Conservation (phyloP, 2,113 vertebrate genomes). For the Callopanchax toddi region DNA sequence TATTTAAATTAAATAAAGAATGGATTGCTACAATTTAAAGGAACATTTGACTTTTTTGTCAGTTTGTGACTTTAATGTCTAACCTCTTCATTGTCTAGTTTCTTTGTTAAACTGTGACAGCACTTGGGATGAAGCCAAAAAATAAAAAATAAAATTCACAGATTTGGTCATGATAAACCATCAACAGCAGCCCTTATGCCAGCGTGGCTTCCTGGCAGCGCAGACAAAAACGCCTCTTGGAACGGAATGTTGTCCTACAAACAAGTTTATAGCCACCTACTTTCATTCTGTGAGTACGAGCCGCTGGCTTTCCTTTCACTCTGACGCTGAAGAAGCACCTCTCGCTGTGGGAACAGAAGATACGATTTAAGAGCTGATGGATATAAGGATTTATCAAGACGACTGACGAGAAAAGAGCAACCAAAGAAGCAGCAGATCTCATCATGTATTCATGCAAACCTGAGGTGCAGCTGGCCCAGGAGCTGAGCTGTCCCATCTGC, state of each 20-base stretch:
- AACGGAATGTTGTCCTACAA: slow-evolving; percentile 55
- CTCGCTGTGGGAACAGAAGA: background rate
- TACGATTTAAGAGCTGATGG: background rate
- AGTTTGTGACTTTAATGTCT: background rate
- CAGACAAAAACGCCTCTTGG: background rate
- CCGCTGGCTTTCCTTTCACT: slow-evolving; percentile 11
- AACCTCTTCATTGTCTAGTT: background rate
- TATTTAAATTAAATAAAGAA: too few relatives aligned
- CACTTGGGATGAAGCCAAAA: background rate
- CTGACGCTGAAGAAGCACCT: slow-evolving; percentile 11
- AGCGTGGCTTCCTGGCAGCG: slow-evolving; percentile 2
- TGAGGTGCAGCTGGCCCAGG: slow-evolving; percentile 51
- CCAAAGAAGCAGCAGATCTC: background rate
- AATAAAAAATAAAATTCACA: background rate
- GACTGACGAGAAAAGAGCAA: background rate
- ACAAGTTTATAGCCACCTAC: slow-evolving; percentile 31
- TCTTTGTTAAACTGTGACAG: background rate
- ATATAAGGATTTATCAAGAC: background rate
- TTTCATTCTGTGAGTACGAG: background rate
- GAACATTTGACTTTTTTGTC: too few relatives aligned
- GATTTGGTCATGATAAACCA: slow-evolving; percentile 19
- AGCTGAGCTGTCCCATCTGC: slow-evolving; percentile 79
- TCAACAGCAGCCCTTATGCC: slow-evolving; percentile 31
- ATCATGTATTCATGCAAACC: slow-evolving; percentile 28
- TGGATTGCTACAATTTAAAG: too few relatives aligned